phyloP scores from a whole-genome alignment of 2,888 invertebrate species.

The Caenorhabditis becei region DNA sequence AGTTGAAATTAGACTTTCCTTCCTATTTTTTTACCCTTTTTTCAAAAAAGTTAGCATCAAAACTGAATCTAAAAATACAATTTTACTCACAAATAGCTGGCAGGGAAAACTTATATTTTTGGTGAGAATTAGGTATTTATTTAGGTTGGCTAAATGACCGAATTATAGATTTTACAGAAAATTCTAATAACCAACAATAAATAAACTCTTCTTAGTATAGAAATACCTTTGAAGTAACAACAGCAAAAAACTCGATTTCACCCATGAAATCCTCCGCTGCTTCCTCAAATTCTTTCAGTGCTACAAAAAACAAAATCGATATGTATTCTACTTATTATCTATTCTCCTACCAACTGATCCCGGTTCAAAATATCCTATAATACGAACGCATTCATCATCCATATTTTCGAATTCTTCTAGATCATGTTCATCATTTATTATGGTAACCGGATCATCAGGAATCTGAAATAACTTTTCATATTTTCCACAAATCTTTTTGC shows the following conservation, averaged over 20 bases:
- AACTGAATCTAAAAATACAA: no score
- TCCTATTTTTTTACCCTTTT: no score
- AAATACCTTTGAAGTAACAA: conserved; percentile 81
- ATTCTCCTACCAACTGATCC: conserved; percentile 76
- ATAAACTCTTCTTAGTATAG: neutral
- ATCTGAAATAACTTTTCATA: conserved; percentile 76
- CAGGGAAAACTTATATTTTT: no score
- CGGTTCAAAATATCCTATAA: conserved; percentile 82
- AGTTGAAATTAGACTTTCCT: no score
- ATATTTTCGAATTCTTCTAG: conserved; percentile 81
- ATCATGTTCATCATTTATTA: conserved; percentile 82
- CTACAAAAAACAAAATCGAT: conserved; percentile 73
- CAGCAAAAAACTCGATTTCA: conserved; percentile 82
- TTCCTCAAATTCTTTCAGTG: conserved; percentile 81
- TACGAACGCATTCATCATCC: conserved; percentile 79
- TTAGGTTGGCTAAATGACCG: no score
- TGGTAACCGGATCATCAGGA: conserved; percentile 82
- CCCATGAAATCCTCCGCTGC: conserved; percentile 82
- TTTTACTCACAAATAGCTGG: no score
- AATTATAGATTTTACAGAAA: no score
- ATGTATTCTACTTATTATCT: neutral
- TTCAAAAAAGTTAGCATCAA: no score
- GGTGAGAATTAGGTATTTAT: no score
- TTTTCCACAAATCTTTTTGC: no score
- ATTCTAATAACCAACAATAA: neutral